Percentiles rank a stretch among this genome's conserved stretches.
phyloP scores from a whole-genome alignment of 2,113 vertebrate species.

The Archilochus colubris region DNA sequence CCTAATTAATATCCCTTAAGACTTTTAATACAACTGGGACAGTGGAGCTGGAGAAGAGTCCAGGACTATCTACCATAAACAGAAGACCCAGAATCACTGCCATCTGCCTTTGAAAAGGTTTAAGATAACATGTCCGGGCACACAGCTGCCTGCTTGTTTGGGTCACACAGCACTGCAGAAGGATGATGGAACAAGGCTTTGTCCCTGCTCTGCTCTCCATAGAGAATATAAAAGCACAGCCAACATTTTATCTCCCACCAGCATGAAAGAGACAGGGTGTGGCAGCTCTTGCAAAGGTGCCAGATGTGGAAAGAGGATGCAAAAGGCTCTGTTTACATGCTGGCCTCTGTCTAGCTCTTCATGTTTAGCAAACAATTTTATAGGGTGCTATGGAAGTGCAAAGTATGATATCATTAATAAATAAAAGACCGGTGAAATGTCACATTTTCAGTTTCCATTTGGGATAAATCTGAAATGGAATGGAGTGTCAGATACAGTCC shows the following conservation, averaged over 20 bases:
- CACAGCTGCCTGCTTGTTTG: background rate
- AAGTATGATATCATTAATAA: conserved; percentile 56
- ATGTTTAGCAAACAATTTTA: conserved; percentile 18
- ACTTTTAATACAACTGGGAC: background rate
- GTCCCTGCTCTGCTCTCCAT: background rate
- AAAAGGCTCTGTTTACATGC: conserved; percentile 11
- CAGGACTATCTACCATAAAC: background rate
- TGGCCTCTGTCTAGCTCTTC: background rate
- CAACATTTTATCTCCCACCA: background rate
- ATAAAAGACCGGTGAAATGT: conserved; percentile 28
- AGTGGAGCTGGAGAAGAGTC: background rate
- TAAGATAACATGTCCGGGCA: background rate
- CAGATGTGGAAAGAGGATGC: background rate
- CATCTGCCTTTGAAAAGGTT: background rate
- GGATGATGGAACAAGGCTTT: background rate
- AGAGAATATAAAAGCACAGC: background rate
- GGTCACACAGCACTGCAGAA: background rate
- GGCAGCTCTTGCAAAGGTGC: conserved; percentile 9
- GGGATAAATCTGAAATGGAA: conserved; percentile 50
- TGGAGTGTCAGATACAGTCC: conserved; percentile 29
- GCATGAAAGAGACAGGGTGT: background rate
- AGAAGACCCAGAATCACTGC: conserved; percentile 5
- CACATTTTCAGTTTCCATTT: conserved; percentile 53
- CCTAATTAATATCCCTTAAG: conserved; percentile 47
- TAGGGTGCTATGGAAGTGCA: conserved; percentile 30